Conservation (phyloP, 2,113 vertebrate species). For the Cromileptes altivelis region DNA sequence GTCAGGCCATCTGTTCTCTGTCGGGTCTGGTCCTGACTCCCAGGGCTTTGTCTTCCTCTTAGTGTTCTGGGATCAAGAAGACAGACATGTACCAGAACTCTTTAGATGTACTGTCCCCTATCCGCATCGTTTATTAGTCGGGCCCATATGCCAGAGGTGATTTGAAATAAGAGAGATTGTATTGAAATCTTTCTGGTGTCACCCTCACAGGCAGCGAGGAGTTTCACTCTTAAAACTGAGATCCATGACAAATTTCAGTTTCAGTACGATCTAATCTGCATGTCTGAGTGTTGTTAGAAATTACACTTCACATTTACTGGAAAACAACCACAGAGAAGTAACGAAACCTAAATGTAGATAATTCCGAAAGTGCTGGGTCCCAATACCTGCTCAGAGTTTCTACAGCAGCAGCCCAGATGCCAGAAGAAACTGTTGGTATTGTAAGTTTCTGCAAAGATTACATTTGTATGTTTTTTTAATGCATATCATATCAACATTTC, state of each 20-base stretch:
- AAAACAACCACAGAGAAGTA: neutral
- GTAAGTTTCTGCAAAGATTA: too few relatives aligned
- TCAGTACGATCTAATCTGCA: neutral
- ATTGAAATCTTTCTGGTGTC: slow-evolving; percentile 17
- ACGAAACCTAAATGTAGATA: too few relatives aligned
- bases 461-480: too few relatives aligned
- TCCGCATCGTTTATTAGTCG: slow-evolving; percentile 46
- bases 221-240: neutral
- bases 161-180: slow-evolving; percentile 28
- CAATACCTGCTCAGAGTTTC: too few relatives aligned
- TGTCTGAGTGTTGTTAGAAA: neutral
- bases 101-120: slow-evolving; percentile 42
- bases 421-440: too few relatives aligned
- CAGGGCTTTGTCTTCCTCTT: slow-evolving; percentile 67
- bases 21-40: slow-evolving; percentile 70
- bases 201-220: neutral
- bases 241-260: neutral
- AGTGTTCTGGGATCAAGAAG: slow-evolving; percentile 60
- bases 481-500: too few relatives aligned
- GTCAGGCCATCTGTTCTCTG: slow-evolving; percentile 76
- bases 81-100: slow-evolving; percentile 54
- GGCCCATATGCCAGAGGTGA: slow-evolving; percentile 38
- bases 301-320: neutral
- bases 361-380: too few relatives aligned
- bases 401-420: too few relatives aligned